Evolutionary conservation across 1,140 invertebrate species (phyloP).

Genomic region (Aphelinus certus): DNA sequence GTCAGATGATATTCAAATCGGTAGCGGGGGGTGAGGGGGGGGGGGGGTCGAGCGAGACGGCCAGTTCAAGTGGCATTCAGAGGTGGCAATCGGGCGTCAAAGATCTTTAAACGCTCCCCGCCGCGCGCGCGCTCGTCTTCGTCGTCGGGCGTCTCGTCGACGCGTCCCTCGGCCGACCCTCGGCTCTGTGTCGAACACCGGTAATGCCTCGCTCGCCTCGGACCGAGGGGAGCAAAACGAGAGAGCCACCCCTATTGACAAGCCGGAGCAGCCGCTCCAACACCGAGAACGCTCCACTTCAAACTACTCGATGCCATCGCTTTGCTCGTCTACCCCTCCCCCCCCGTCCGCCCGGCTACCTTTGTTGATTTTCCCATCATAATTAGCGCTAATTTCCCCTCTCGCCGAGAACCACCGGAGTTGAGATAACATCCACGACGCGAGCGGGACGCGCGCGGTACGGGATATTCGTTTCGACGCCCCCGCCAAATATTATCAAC

Average conservation of each 20-base stretch:
- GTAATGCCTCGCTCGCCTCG: background rate
- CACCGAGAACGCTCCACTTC: slow-evolving; percentile 16
- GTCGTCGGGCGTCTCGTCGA: slow-evolving; percentile 33
- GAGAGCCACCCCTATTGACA: slow-evolving; percentile 18
- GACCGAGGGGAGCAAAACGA: slow-evolving; percentile 30
- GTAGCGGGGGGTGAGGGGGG: background rate
- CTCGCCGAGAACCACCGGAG: too few relatives aligned
- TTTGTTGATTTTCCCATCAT: too few relatives aligned
- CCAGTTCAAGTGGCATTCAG: slow-evolving; percentile 47
- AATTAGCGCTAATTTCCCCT: too few relatives aligned
- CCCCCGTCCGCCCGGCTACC: background rate
- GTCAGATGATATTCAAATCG: slow-evolving; percentile 24
- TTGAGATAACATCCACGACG: too few relatives aligned
- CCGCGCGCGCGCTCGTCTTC: slow-evolving; percentile 40
- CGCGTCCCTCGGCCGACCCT: too few relatives aligned
- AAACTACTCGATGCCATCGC: background rate
- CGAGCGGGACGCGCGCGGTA: too few relatives aligned
- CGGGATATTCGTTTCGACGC: too few relatives aligned
- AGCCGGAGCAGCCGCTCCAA: slow-evolving; percentile 33
- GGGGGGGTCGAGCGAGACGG: slow-evolving; percentile 5
- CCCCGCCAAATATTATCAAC: too few relatives aligned
- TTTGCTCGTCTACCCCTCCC: background rate
- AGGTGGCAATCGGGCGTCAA: slow-evolving; percentile 53
- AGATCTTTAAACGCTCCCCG: slow-evolving; percentile 55
- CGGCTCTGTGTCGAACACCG: background rate